Evolutionary conservation across 2,797 vertebrate species (phyloP), one percentile per base, ranked within the genome.

Genomic region (Acipenser transmontanus): DNA sequence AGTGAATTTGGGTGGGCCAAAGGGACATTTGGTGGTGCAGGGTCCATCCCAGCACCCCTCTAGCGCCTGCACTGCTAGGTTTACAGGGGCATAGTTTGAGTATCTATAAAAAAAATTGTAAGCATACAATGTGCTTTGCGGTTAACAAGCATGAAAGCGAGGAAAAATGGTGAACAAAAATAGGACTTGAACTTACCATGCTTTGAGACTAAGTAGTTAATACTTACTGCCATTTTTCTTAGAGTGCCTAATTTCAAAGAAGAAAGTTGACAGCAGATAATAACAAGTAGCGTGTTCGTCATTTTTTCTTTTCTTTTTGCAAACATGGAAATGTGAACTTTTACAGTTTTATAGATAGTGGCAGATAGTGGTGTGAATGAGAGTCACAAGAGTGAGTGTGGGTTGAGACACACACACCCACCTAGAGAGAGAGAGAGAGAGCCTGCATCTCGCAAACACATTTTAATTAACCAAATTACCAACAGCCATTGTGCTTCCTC

Each of bases 381-480:
- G 59, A 13, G 59, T 61, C 4, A 10, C 17, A 9, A 54, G 59
- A 13, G 59, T 61, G 59, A 13, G 59, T 34, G 34, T 34, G 34
- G 34, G 34, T 34, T 34, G 34, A 34, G 34, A 34, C 34, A 34
- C 34, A 34, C 34, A 34, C 34, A 34, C 34, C 34, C 34, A 34
- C 34, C 34, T 34, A 61, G 59, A 13, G 59, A 61, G 59, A 64
- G 71, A 66, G 66, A 78, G 66, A 69, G 68, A 68, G 8, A 47
- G 63, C 63, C 10, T 8, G 72, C 68, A 73, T 3, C 52, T 70
- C 76, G 70, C 76, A 83, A 80, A 81, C 69, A 81, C 9, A n/a
- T 17, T 61, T 61, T 14, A 20, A n/a, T n/a, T 61, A 61, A 12
- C 5, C 48, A 7, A 17, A 6, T 6, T 49, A 7, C 47, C 49